Conservation (phyloP, 1,140 invertebrate genomes). For the Oppia nitens region DNA sequence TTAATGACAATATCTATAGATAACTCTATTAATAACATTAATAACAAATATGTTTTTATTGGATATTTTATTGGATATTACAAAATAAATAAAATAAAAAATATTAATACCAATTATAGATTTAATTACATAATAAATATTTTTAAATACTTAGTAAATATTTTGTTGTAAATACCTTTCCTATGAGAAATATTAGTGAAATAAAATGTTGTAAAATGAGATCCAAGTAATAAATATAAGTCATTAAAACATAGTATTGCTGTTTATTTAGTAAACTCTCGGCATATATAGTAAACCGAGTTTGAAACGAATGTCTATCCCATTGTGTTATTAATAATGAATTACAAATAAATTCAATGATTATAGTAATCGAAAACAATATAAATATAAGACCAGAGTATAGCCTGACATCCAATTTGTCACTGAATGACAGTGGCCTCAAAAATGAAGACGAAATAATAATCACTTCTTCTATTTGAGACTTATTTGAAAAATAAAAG, state of each 20-base stretch:
- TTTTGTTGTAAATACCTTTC: not conserved
- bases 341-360: not conserved
- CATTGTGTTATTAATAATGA: not conserved
- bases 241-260: not conserved
- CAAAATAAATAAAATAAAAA: too few relatives aligned
- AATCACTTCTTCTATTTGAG: not conserved
- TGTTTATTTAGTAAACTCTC: not conserved
- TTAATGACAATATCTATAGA: too few relatives aligned
- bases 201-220: not conserved
- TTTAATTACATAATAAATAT: too few relatives aligned
- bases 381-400: not conserved
- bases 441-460: not conserved
- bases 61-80: too few relatives aligned
- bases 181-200: not conserved
- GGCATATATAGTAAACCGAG: not conserved
- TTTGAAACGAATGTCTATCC: not conserved
- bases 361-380: not conserved
- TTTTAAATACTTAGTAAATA: too few relatives aligned
- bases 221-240: not conserved
- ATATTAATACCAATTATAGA: too few relatives aligned
- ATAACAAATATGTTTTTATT: too few relatives aligned
- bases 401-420: not conserved
- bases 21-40: too few relatives aligned
- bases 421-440: not conserved
- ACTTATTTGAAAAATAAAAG: not conserved